A percentile compares a stretch with the other conserved stretches of the same genome.
phyloP scores from a whole-genome alignment of 2,888 invertebrate species.

The Patella pellucida region DNA sequence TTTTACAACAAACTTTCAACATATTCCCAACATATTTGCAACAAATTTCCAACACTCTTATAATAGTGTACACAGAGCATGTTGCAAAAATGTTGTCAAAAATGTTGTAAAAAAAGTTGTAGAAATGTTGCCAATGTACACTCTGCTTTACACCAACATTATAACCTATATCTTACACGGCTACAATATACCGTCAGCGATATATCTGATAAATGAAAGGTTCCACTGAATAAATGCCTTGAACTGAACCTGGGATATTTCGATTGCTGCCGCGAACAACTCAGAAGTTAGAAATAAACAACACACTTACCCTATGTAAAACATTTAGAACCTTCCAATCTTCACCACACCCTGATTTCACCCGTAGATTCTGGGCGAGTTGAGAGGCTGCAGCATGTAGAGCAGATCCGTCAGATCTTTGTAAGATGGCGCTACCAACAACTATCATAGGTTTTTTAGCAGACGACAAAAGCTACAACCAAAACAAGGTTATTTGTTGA shows the following conservation, averaged over 20 bases:
- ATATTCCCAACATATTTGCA: too few relatives aligned
- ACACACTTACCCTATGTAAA: slow-evolving; percentile 82
- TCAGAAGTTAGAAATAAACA: not conserved
- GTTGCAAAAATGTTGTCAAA: too few relatives aligned
- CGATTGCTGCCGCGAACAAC: too few relatives aligned
- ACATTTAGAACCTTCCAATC: slow-evolving; percentile 91
- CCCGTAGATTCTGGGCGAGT: slow-evolving; percentile 75
- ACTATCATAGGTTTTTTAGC: slow-evolving; percentile 93
- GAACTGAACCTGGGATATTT: too few relatives aligned
- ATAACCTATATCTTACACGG: slow-evolving; percentile 96
- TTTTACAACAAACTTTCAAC: too few relatives aligned
- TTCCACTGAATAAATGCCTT: too few relatives aligned
- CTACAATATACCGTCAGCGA: slow-evolving; percentile 70
- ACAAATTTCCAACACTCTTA: too few relatives aligned
- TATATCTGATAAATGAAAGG: too few relatives aligned
- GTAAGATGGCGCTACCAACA: slow-evolving; percentile 88
- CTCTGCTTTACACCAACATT: slow-evolving; percentile 83
- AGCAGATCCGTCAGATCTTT: slow-evolving; percentile 73
- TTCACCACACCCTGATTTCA: slow-evolving; percentile 49
- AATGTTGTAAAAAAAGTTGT: too few relatives aligned
- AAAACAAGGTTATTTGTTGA: too few relatives aligned
- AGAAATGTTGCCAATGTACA: too few relatives aligned
- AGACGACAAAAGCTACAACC: slow-evolving; percentile 74
- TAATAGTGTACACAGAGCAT: too few relatives aligned
- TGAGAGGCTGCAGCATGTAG: slow-evolving; percentile 77